A percentile compares a stretch with the other conserved stretches of the same genome.
phyloP scores from a whole-genome alignment of 2,888 invertebrate genomes.

The Chloromyia formosa region DNA sequence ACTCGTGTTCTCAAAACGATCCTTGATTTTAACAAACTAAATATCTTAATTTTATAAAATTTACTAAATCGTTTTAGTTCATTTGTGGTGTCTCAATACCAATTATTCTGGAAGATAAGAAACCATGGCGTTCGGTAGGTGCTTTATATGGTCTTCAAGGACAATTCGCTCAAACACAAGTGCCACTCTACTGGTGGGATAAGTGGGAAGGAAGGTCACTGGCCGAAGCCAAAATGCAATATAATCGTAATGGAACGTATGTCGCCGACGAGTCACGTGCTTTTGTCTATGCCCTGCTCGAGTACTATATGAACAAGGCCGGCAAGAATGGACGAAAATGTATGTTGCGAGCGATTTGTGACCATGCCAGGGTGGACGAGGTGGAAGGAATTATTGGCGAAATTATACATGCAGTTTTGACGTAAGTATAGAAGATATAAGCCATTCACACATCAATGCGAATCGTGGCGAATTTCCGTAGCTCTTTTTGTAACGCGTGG shows the following conservation, averaged over 20 bases:
- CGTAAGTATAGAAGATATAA: conserved; percentile 55
- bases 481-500: too few relatives aligned
- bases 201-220: conserved; percentile 59
- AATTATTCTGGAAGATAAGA: conserved; percentile 55
- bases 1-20: too few relatives aligned
- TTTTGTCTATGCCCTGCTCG: conserved; percentile 57
- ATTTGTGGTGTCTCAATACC: conserved; percentile 55
- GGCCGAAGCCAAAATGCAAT: conserved; percentile 37
- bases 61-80: conserved; percentile 52
- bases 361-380: conserved; percentile 58
- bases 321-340: conserved; percentile 56
- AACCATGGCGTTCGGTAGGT: conserved; percentile 57
- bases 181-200: conserved; percentile 58
- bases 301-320: conserved; percentile 55
- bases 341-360: conserved; percentile 59
- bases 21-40: too few relatives aligned
- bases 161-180: conserved; percentile 56
- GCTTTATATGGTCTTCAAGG: conserved; percentile 55
- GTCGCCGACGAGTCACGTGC: conserved; percentile 56
- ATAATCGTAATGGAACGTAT: conserved; percentile 51
- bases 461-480: too few relatives aligned
- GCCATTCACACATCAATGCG: too few relatives aligned
- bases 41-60: too few relatives aligned
- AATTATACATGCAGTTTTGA: conserved; percentile 57
- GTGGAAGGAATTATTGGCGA: conserved; percentile 57